Evolutionary conservation across 2,113 vertebrate species (phyloP), one percentile per base, ranked within the genome.

Genomic region (Paramormyrops kingsleyae): DNA sequence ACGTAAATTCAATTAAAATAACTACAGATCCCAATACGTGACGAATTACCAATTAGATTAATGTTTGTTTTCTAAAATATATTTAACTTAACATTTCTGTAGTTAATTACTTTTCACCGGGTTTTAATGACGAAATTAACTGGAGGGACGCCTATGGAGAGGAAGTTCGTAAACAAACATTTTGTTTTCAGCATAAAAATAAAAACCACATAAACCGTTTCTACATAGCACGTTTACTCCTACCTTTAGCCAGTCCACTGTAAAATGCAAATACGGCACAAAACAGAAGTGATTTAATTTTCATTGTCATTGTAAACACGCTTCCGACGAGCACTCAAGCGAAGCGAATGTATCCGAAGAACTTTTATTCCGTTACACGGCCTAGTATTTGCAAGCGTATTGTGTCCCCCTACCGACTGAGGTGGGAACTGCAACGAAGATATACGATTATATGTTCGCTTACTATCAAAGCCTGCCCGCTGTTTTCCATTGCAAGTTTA

Each of bases 191-290:
- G n/a, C n/a, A 66, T 66, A 31, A 66, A 1, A 62, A 62, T 62
- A 62, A 62, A 62, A 66, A 27, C 2, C 62, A 66, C 62, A 27
- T n/a, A 66, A 66, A 66, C 62, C 8, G 24, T 10, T 66, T 8
- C 15, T 24, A 47, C 6, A 12, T 24, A 47, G 44, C 17, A 84
- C 19, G 17, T 24, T 31, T 53, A 27, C 3, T 88, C 94, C 92
- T 93, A 95, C 95, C 95, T 85, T 86, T 70, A 66, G 83, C 90
- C 62, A 92, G 80, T 83, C 83, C 89, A 21, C 17, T 44, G 80
- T 42, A 90, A 2, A 91, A 88, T 31, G 92, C 91, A 89, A 94
- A 90, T 39, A 94, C 90, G 44, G 90, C 3, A 83, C 89, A 92
- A 27, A 44, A 59, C 56, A 95, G 87, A 17, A 92, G 47, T 59